A percentile compares a stretch with the other conserved stretches of the same genome.
phyloP scores from a whole-genome alignment of 2,888 invertebrate genomes.

The Aphodius granarius region DNA sequence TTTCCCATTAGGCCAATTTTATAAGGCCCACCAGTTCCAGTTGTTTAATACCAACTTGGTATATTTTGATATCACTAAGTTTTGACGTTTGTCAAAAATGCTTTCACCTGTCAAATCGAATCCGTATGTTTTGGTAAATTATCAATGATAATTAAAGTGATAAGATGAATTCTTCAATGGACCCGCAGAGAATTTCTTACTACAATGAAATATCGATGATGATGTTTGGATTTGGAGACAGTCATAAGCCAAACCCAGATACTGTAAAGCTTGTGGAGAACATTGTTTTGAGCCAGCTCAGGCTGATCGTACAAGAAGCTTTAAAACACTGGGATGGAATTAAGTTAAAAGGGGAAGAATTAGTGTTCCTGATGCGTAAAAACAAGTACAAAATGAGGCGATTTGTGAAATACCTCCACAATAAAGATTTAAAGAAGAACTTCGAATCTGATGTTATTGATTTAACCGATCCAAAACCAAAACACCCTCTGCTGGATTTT shows the following conservation, averaged over 20 bases:
- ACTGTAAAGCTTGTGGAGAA: slow-evolving; percentile 84
- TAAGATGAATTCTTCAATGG: too few relatives aligned
- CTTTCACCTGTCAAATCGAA: too few relatives aligned
- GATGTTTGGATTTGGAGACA: slow-evolving; percentile 95
- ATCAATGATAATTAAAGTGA: too few relatives aligned
- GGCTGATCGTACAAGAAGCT: slow-evolving; percentile 75
- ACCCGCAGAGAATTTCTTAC: slow-evolving; percentile 51
- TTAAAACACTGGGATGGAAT: slow-evolving; percentile 67
- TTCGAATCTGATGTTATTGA: slow-evolving; percentile 47
- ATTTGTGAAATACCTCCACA: slow-evolving; percentile 71
- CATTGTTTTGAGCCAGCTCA: slow-evolving; percentile 80
- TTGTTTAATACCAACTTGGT: too few relatives aligned
- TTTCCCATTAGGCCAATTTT: too few relatives aligned
- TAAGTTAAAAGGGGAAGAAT: slow-evolving; percentile 59
- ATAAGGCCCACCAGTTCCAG: too few relatives aligned
- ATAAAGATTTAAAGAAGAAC: slow-evolving; percentile 57
- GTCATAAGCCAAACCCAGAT: slow-evolving; percentile 76
- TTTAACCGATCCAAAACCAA: slow-evolving; percentile 49
- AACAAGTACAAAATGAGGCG: slow-evolving; percentile 77
- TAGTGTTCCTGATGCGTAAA: slow-evolving; percentile 81
- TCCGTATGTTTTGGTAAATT: too few relatives aligned
- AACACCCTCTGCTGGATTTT: slow-evolving; percentile 55
- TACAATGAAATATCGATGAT: slow-evolving; percentile 78
- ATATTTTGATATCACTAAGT: too few relatives aligned
- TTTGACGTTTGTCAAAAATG: too few relatives aligned